phyloP scores from a whole-genome alignment of 2,113 vertebrate genomes.

The Picathartes gymnocephalus region DNA sequence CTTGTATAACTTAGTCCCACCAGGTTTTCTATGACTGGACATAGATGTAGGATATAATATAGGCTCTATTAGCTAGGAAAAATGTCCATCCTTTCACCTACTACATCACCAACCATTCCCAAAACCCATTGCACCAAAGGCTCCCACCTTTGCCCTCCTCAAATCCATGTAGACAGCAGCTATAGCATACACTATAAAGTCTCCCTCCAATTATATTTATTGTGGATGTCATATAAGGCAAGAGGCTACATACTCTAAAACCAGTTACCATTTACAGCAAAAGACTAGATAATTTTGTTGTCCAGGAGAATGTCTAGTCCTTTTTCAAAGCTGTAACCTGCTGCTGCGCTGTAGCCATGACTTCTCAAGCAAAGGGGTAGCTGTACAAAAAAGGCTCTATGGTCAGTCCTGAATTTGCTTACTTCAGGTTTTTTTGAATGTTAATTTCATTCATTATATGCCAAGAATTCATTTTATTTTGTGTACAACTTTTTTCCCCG shows the following conservation, averaged over 20 bases:
- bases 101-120: background rate
- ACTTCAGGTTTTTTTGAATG: background rate
- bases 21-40: background rate
- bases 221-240: background rate
- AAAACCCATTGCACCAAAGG: background rate
- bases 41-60: background rate
- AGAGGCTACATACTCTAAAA: background rate
- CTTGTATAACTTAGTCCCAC: background rate
- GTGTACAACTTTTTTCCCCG: background rate
- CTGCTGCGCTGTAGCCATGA: background rate
- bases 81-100: background rate
- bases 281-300: background rate
- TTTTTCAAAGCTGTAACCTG: background rate
- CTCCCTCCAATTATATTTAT: background rate
- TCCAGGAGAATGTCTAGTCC: background rate
- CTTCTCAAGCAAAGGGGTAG: background rate
- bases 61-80: background rate
- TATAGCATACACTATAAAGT: background rate
- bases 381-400: background rate
- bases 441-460: background rate
- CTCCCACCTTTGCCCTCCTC: background rate
- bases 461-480: background rate
- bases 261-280: background rate
- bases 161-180: background rate
- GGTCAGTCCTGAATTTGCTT: background rate